These are phyloP conservation scores for Nymphalis urticae DNA, from an alignment of 2,888 invertebrate species.

Conservation along the genomic window DNA sequence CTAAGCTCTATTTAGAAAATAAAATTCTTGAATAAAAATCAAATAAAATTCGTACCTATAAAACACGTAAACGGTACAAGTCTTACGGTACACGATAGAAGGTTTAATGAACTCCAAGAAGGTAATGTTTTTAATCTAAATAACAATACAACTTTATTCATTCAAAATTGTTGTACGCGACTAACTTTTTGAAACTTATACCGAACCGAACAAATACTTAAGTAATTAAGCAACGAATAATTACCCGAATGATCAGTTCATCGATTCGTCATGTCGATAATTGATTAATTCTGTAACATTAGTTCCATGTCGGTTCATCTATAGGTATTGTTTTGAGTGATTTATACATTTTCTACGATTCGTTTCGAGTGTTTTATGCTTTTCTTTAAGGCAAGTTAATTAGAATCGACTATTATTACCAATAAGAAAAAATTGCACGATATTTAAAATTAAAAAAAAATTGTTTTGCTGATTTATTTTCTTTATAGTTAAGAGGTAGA, in stretches of 20 bases:
- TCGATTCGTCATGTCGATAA: conserved; percentile 41
- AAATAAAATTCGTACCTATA: no score
- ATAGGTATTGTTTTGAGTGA: conserved; percentile 31
- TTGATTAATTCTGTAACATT: conserved; percentile 42
- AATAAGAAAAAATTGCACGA: neutral
- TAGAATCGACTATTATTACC: neutral
- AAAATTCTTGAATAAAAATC: no score
- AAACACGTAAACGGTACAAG: no score
- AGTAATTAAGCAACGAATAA: conserved; percentile 23
- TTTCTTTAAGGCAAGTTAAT: neutral
- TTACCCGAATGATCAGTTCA: conserved; percentile 30
- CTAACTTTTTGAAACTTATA: neutral
- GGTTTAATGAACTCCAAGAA: no score
- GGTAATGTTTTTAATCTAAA: neutral
- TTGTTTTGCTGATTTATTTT: no score
- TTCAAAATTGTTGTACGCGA: neutral
- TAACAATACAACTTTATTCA: neutral
- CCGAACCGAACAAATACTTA: conserved; percentile 24
- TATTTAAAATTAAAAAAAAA: neutral
- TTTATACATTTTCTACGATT: conserved; percentile 31
- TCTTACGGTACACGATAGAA: no score
- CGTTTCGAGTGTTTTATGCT: conserved; percentile 17
- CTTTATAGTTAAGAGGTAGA: no score
- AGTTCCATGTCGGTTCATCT: conserved; percentile 38
- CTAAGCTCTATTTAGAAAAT: no score